These are phyloP conservation scores for Cotesia vestalis DNA, from an alignment of 1,140 invertebrate species.

Conservation along the genomic window DNA sequence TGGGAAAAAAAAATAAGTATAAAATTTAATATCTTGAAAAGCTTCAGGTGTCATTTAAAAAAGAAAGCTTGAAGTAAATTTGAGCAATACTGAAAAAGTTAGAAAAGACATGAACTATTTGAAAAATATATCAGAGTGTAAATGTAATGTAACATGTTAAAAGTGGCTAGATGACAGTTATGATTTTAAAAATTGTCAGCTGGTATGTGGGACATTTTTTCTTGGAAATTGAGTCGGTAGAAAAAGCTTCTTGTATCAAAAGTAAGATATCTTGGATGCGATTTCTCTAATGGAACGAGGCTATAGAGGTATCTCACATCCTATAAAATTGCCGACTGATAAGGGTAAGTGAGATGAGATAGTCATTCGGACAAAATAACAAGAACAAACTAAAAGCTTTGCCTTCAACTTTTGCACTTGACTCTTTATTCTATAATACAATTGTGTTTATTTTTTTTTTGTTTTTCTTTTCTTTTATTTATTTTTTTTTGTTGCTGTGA, in stretches of 20 bases:
- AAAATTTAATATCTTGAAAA: too few relatives aligned
- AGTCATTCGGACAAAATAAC: conserved; percentile 34
- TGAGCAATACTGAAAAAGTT: too few relatives aligned
- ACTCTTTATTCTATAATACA: neutral
- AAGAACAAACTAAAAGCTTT: conserved; percentile 19
- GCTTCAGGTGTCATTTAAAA: too few relatives aligned
- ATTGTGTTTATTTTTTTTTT: neutral
- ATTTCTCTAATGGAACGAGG: conserved; percentile 36
- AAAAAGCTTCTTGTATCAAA: conserved; percentile 8
- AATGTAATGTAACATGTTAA: too few relatives aligned
- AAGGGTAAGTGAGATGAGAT: conserved; percentile 20
- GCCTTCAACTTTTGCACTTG: conserved; percentile 10
- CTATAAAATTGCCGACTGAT: conserved; percentile 33
- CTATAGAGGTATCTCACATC: conserved; percentile 24
- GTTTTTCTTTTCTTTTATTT: neutral
- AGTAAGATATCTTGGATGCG: conserved; percentile 20
- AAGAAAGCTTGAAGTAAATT: too few relatives aligned
- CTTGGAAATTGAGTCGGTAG: conserved; percentile 15
- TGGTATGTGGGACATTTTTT: conserved; percentile 26
- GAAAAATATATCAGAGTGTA: too few relatives aligned
- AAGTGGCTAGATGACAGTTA: too few relatives aligned
- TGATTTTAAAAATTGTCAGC: too few relatives aligned
- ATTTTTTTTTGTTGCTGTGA: neutral
- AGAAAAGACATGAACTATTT: too few relatives aligned
- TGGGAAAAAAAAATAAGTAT: too few relatives aligned